Evolutionary conservation across 2,113 vertebrate genomes (phyloP).

Genomic region (Stictonetta naevosa): DNA sequence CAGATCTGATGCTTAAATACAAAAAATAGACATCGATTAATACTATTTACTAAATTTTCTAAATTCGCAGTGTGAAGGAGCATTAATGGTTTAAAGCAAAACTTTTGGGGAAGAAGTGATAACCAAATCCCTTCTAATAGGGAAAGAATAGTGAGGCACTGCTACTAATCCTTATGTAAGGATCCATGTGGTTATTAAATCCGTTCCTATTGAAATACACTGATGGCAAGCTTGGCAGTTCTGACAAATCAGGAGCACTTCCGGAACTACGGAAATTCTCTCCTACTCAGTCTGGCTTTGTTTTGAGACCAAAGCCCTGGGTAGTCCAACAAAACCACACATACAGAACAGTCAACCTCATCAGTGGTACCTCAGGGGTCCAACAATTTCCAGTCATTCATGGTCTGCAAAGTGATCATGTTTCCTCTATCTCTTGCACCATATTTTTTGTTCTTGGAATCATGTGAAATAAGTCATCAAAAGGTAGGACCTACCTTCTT

Average conservation of each 20-base stretch:
- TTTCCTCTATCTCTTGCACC: background rate
- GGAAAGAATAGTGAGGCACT: background rate
- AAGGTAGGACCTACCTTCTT: slow-evolving; percentile 85
- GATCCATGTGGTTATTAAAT: background rate
- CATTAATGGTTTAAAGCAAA: background rate
- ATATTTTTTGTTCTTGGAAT: background rate
- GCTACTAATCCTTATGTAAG: background rate
- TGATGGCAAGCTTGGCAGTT: background rate
- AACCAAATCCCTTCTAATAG: background rate
- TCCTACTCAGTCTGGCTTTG: background rate
- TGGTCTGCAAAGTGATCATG: background rate
- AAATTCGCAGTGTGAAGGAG: background rate
- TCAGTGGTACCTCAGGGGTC: background rate
- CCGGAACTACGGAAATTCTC: background rate
- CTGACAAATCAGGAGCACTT: background rate
- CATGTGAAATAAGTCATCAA: background rate
- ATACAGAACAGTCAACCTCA: background rate
- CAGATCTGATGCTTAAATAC: slow-evolving; percentile 88
- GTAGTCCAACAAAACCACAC: background rate
- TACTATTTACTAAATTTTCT: background rate
- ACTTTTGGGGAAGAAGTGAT: background rate
- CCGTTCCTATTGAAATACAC: background rate
- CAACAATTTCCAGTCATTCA: background rate
- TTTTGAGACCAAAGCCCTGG: background rate
- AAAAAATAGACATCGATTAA: background rate